Conservation (phyloP, 2,113 vertebrate species). For the Micronycteris hirsuta region DNA sequence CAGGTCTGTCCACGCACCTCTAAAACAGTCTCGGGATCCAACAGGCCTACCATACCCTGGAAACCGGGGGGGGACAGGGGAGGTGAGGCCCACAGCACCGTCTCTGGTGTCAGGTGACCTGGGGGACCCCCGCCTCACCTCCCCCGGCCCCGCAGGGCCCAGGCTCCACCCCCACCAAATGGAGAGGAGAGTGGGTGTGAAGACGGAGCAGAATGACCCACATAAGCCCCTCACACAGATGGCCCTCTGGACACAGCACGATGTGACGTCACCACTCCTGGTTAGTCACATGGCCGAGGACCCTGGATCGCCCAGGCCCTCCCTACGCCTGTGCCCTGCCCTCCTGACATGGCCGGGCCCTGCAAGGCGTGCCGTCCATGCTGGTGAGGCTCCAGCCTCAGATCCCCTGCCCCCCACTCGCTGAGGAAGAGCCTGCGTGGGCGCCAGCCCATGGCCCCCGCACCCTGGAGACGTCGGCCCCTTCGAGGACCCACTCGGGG, state of each 20-base stretch:
- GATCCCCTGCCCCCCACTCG: neutral
- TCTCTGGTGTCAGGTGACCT: neutral
- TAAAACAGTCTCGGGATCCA: rapidly evolving
- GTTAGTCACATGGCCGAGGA: neutral
- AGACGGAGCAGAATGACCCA: rapidly evolving
- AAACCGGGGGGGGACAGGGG: neutral
- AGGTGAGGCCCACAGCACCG: rapidly evolving
- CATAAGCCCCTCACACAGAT: rapidly evolving
- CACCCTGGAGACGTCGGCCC: neutral
- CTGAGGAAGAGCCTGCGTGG: neutral
- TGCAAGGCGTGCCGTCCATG: too few species aligned
- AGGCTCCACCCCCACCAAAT: neutral
- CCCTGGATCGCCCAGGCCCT: rapidly evolving
- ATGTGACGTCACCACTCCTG: rapidly evolving
- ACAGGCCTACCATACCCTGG: rapidly evolving
- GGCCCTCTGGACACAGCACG: rapidly evolving
- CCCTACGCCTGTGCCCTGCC: neutral
- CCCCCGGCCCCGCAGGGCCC: rapidly evolving
- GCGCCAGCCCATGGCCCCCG: neutral
- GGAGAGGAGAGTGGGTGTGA: neutral
- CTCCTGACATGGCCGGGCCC: neutral
- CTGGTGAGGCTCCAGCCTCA: neutral
- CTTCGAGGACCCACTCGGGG: neutral
- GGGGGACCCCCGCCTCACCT: neutral
- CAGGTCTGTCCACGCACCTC: neutral